Conservation (phyloP, 1,140 invertebrate genomes). For the Anadara kagoshimensis region DNA sequence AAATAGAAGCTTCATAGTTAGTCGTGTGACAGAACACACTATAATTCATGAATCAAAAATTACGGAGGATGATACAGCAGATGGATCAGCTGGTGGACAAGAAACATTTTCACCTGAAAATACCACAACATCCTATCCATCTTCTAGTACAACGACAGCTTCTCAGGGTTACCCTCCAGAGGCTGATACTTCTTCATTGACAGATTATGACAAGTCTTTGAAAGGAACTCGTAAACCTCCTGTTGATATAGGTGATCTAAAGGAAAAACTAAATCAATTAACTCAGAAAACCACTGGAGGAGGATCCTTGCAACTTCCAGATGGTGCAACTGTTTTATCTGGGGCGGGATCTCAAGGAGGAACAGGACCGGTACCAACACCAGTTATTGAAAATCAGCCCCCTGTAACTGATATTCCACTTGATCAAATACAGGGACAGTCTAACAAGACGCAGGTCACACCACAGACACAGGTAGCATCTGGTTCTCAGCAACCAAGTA, state of each 20-base stretch:
- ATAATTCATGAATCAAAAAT: slow-evolving; percentile 53
- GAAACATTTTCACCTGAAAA: slow-evolving; percentile 47
- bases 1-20: slow-evolving; percentile 61
- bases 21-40: slow-evolving; percentile 50
- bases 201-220: slow-evolving; percentile 48
- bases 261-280: slow-evolving; percentile 58
- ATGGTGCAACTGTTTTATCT: slow-evolving; percentile 17
- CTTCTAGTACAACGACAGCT: slow-evolving; percentile 25
- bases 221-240: slow-evolving; percentile 54
- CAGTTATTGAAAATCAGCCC: slow-evolving; percentile 24
- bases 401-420: no score
- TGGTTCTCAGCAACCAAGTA: no score
- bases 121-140: slow-evolving; percentile 35
- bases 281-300: slow-evolving; percentile 35
- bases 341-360: slow-evolving; percentile 26
- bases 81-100: slow-evolving; percentile 44
- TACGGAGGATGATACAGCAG: slow-evolving; percentile 61
- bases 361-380: slow-evolving; percentile 10
- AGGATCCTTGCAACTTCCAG: not conserved
- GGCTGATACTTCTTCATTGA: slow-evolving; percentile 39
- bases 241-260: slow-evolving; percentile 60
- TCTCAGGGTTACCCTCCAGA: slow-evolving; percentile 23
- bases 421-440: no score
- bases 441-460: no score
- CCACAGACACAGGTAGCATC: no score